These are phyloP conservation scores for Nineta flava DNA, from an alignment of 2,888 invertebrate genomes.

Conservation along the genomic window DNA sequence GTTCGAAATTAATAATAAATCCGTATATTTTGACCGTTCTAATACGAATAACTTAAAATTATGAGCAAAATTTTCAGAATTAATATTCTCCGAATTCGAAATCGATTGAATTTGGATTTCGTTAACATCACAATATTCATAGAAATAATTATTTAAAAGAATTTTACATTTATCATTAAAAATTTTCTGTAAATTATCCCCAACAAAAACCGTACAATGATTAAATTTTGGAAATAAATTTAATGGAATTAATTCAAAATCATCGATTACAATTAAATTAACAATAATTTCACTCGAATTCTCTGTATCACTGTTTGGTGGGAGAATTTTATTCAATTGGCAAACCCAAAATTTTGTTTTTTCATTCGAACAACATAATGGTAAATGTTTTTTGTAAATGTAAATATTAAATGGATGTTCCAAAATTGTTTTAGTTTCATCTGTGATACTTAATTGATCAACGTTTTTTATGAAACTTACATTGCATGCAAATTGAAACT, in stretches of 20 bases:
- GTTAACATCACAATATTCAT: slow-evolving; percentile 30
- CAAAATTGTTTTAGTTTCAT: slow-evolving; percentile 8
- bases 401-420: slow-evolving; percentile 26
- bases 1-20: slow-evolving; percentile 37
- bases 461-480: slow-evolving; percentile 13
- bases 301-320: slow-evolving; percentile 6
- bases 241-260: slow-evolving; percentile 8
- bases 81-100: slow-evolving; percentile 19
- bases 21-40: slow-evolving; percentile 30
- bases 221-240: slow-evolving; percentile 7
- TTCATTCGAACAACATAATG: slow-evolving; percentile 9
- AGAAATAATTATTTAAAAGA: slow-evolving; percentile 29
- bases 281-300: slow-evolving; percentile 9
- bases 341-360: slow-evolving; percentile 12
- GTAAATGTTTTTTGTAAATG: slow-evolving; percentile 19
- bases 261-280: slow-evolving; percentile 9
- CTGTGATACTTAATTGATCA: slow-evolving; percentile 5
- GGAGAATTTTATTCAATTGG: slow-evolving; percentile 17
- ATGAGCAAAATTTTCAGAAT: slow-evolving; percentile 29
- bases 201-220: slow-evolving; percentile 28
- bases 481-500: slow-evolving; percentile 14
- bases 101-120: slow-evolving; percentile 26
- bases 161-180: slow-evolving; percentile 40
- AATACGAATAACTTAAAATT: slow-evolving; percentile 35
- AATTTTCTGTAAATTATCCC: slow-evolving; percentile 34